Conservation (phyloP, 2,113 vertebrate genomes). For the Eubucco bourcierii region DNA sequence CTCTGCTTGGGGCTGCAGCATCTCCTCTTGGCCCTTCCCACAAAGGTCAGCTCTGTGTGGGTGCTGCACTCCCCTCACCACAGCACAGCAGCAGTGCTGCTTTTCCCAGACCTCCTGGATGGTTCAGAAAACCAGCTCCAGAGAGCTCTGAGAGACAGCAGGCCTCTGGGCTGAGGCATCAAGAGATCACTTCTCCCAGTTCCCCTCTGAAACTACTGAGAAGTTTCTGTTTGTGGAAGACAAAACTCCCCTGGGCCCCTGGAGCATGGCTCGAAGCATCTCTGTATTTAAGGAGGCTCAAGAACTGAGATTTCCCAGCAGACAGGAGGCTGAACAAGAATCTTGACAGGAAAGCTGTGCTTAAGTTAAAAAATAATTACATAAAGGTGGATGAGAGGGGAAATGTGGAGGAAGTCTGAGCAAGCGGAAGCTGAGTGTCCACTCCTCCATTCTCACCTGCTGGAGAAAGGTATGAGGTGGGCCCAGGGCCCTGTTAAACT, state of each 20-base stretch:
- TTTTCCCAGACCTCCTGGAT: neutral
- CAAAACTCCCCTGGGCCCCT: neutral
- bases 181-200: neutral
- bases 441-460: neutral
- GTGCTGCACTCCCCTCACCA: fast-evolving
- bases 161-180: neutral
- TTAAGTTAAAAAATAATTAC: neutral
- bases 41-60: fast-evolving
- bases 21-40: fast-evolving
- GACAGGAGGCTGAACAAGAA: neutral
- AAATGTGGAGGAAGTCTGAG: fast-evolving
- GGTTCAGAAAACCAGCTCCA: neutral
- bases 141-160: neutral
- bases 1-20: neutral
- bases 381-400: neutral
- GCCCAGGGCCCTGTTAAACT: neutral
- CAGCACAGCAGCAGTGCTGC: fast-evolving
- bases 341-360: neutral
- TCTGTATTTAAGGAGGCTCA: neutral
- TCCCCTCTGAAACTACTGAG: neutral
- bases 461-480: neutral
- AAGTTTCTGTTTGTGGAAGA: neutral
- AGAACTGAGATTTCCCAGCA: neutral
- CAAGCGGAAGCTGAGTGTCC: neutral
- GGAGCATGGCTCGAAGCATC: neutral